Percentiles rank a stretch among this genome's conserved stretches.
phyloP scores from a whole-genome alignment of 2,113 vertebrate species.

The Chrysochloris asiatica region DNA sequence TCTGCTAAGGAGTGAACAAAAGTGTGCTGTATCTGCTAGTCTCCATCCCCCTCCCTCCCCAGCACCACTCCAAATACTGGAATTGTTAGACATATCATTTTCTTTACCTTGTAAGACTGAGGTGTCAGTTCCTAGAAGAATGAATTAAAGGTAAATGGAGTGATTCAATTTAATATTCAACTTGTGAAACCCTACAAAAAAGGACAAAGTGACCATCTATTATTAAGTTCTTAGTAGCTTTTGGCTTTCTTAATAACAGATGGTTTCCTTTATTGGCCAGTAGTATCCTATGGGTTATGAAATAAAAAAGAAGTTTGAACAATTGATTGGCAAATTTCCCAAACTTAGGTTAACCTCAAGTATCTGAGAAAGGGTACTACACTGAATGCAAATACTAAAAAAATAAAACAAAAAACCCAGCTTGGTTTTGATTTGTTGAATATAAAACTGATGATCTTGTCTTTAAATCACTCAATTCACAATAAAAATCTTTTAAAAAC shows the following conservation, averaged over 20 bases:
- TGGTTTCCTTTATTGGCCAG: slow-evolving; percentile 81
- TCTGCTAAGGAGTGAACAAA: slow-evolving; percentile 73
- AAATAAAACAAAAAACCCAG: slow-evolving; percentile 47
- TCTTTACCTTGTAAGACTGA: slow-evolving; percentile 58
- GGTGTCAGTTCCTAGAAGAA: slow-evolving; percentile 53
- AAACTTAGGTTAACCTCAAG: slow-evolving; percentile 78
- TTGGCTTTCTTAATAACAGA: slow-evolving; percentile 78
- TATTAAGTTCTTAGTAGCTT: slow-evolving; percentile 68
- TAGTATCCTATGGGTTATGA: slow-evolving; percentile 79
- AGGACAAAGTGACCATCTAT: slow-evolving; percentile 52
- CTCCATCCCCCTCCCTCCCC: slow-evolving; percentile 50
- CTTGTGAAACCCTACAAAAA: slow-evolving; percentile 45
- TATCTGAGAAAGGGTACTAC: slow-evolving; percentile 81
- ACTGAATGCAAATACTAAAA: slow-evolving; percentile 74
- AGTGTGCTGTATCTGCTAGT: slow-evolving; percentile 72
- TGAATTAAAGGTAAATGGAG: slow-evolving; percentile 49
- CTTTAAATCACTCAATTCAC: too few species aligned
- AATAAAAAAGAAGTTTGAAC: slow-evolving; percentile 80
- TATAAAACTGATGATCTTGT: too few species aligned
- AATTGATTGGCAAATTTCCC: slow-evolving; percentile 81
- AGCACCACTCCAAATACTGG: slow-evolving; percentile 66
- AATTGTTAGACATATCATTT: slow-evolving; percentile 58
- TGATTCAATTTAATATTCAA: neutral
- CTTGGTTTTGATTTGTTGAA: slow-evolving; percentile 72
- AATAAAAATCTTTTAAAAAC: too few species aligned